phyloP scores from a whole-genome alignment of 2,797 vertebrate species.

The Halcyon badia region DNA sequence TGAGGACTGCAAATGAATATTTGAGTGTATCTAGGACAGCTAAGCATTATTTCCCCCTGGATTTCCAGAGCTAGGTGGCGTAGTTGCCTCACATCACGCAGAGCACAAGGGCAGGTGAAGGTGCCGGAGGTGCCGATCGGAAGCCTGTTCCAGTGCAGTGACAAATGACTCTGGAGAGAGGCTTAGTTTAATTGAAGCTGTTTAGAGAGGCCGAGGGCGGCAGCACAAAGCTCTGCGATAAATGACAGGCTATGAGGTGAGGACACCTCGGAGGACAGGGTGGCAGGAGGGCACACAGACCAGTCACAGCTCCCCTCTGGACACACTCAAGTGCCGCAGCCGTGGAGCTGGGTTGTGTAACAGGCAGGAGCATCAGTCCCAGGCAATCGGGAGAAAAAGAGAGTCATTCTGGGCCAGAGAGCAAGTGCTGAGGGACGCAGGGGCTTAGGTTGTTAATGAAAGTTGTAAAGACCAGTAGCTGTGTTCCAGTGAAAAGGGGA shows the following conservation, averaged over 20 bases:
- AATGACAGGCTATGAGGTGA: neutral
- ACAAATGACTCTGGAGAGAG: slow-evolving; percentile 8
- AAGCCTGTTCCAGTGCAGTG: neutral
- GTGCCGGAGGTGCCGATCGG: rapidly evolving
- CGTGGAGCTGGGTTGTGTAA: neutral
- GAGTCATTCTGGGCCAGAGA: neutral
- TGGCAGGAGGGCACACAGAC: neutral
- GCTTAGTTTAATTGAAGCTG: slow-evolving; percentile 18
- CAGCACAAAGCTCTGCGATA: slow-evolving; percentile 1
- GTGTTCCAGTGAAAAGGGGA: neutral
- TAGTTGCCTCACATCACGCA: rapidly evolving
- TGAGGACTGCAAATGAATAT: too few relatives aligned
- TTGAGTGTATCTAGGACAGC: too few relatives aligned
- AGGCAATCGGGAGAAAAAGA: rapidly evolving
- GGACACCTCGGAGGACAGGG: neutral
- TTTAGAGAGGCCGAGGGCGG: neutral
- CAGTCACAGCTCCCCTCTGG: neutral
- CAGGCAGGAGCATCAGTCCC: rapidly evolving
- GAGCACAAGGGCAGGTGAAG: neutral
- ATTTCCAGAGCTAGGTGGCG: too few relatives aligned
- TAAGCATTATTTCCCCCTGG: too few relatives aligned
- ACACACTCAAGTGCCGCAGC: neutral
- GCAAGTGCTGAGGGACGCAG: neutral
- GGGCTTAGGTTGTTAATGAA: neutral
- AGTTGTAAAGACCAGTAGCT: rapidly evolving